These are phyloP conservation scores for Drepana arcuata DNA, from an alignment of 1,140 invertebrate genomes.

Conservation along the genomic window DNA sequence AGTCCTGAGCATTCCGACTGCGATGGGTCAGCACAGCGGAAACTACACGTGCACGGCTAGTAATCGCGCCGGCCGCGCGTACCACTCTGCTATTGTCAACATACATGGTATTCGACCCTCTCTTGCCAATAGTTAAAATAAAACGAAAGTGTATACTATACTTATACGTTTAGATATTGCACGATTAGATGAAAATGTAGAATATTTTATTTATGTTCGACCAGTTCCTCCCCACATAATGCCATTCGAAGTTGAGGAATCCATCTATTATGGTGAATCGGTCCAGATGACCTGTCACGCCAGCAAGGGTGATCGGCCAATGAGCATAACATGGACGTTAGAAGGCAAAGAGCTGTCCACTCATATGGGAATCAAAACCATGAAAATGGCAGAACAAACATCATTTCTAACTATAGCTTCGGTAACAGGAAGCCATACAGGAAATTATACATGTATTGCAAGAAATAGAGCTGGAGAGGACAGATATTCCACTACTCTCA, in stretches of 20 bases:
- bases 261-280: constrained; percentile 79
- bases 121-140: constrained; percentile 17
- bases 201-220: constrained; percentile 50
- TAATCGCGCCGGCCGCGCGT: constrained; percentile 80
- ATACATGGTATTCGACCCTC: constrained; percentile 80
- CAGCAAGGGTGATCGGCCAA: constrained; percentile 80
- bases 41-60: constrained; percentile 85
- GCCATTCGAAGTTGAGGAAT: constrained; percentile 77
- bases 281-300: constrained; percentile 83
- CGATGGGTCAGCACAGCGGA: constrained; percentile 80
- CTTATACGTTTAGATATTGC: constrained; percentile 49
- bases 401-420: constrained; percentile 78
- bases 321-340: constrained; percentile 81
- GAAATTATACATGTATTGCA: constrained; percentile 79
- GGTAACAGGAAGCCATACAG: constrained; percentile 75
- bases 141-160: too few species aligned
- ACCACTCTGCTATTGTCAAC: constrained; percentile 78
- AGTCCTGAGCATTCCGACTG: constrained; percentile 82
- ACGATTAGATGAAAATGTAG: constrained; percentile 67
- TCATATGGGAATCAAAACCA: constrained; percentile 69
- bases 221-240: constrained; percentile 82
- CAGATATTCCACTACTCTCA: constrained; percentile 73
- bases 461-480: constrained; percentile 77
- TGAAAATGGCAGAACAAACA: constrained; percentile 75
- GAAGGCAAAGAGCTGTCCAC: constrained; percentile 73